Conservation (phyloP, 2,797 vertebrate genomes). For the Aselliscus stoliczkanus region DNA sequence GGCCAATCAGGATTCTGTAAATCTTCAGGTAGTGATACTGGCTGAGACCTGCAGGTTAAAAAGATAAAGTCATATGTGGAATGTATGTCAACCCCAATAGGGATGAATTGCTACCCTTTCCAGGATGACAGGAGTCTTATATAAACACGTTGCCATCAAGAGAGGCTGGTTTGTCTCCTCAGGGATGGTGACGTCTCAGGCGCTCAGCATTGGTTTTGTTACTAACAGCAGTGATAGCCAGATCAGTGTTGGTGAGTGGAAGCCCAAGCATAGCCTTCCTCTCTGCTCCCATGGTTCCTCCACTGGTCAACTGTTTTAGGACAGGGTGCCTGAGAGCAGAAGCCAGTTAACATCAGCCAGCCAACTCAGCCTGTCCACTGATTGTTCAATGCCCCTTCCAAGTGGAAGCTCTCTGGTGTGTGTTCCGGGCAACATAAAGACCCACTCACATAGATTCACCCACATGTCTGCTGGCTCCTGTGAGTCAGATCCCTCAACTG, state of each 20-base stretch:
- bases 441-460: not conserved
- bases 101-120: not conserved
- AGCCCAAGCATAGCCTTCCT: not conserved
- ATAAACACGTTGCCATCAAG: not conserved
- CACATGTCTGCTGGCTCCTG: not conserved
- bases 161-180: not conserved
- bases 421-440: not conserved
- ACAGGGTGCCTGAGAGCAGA: not conserved
- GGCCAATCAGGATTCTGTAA: not conserved
- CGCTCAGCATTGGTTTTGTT: not conserved
- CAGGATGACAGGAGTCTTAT: not conserved
- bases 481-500: not conserved
- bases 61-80: not conserved
- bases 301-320: not conserved
- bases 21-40: not conserved
- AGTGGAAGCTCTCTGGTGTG: not conserved
- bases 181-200: too few relatives aligned
- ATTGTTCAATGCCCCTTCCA: not conserved
- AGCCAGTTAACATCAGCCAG: not conserved
- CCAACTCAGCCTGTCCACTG: not conserved
- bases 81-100: not conserved
- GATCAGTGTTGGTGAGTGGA: not conserved
- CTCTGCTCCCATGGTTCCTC: not conserved
- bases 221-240: not conserved
- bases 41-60: not conserved